Evolutionary conservation across 2,888 invertebrate species (phyloP).

Genomic region (Trissoscelio sp.): DNA sequence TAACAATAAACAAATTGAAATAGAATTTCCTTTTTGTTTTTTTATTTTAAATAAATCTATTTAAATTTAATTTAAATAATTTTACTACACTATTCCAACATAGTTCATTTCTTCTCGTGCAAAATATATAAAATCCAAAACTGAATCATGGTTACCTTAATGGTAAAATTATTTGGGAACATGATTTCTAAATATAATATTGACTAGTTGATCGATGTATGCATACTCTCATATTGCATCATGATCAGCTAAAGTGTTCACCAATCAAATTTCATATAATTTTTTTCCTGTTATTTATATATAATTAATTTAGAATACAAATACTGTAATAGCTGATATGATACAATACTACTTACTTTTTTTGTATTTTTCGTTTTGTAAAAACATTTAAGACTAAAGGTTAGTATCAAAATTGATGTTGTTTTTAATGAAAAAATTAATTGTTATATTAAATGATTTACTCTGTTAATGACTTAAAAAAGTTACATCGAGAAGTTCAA

Average conservation of each 20-base stretch:
- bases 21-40: no score
- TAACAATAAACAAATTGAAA: no score
- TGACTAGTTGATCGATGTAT: conserved; percentile 33
- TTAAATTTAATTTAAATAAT: no score
- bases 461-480: no score
- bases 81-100: background rate
- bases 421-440: no score
- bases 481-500: no score
- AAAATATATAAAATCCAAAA: conserved; percentile 15
- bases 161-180: background rate
- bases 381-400: background rate
- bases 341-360: background rate
- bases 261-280: no score
- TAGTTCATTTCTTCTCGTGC: background rate
- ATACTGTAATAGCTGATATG: background rate
- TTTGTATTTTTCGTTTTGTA: background rate
- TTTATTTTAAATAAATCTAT: no score
- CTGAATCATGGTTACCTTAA: background rate
- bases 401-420: background rate
- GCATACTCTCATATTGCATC: background rate
- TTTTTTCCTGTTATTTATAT: background rate
- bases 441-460: no score
- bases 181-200: conserved; percentile 20
- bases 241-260: background rate
- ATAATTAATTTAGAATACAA: background rate